Evolutionary conservation across 2,888 invertebrate species (phyloP), one percentile per base, ranked within the genome.

Genomic region (Eupithecia vulgata): DNA sequence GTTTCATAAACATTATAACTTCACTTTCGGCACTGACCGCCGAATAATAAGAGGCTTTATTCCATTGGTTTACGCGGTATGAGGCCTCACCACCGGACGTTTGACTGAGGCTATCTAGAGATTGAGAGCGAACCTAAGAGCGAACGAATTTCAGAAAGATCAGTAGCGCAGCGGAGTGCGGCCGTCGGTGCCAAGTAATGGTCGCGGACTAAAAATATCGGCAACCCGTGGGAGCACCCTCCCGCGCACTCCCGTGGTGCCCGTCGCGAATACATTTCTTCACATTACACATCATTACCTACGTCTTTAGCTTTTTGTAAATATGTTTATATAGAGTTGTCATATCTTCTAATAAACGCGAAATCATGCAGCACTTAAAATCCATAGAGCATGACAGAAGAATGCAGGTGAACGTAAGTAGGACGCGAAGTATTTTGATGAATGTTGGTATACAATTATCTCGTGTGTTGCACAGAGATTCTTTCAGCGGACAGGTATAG

Each of bases 181-280:
- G 92, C 92, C 94, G 93, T 90, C 94, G 92, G 94, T 95, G 95
- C 95, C 95, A 95, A 95, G 95, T 95, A 95, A 95, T 95, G 95
- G 95, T 94, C 94, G 94, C 90, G 91, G 92, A 95, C 95, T 96
- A 96, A 95, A 96, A 95, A 96, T 96, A 96, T 92, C 95, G 90
- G 92, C 91, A 93, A 94, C 94, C 94, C 94, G 94, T 94, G 94
- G 94, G 94, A 94, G 94, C 94, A 93, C 94, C 94, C 94, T 94
- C 94, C 94, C 94, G 94, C 94, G 92, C 94, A 90, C 91, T 87
- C 87, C 87, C 85, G 90, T 88, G 87, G 89, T 89, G 90, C 88
- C 89, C 89, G 90, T 86, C 90, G 88, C 88, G 88, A 90, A 91
- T 88, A 88, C 92, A 91, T 91, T 92, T 93, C 92, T 92, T 91